Base-by-base conservation (phyloP, 2,888 invertebrate species). In the Temnothorax ravouxi region DNA sequence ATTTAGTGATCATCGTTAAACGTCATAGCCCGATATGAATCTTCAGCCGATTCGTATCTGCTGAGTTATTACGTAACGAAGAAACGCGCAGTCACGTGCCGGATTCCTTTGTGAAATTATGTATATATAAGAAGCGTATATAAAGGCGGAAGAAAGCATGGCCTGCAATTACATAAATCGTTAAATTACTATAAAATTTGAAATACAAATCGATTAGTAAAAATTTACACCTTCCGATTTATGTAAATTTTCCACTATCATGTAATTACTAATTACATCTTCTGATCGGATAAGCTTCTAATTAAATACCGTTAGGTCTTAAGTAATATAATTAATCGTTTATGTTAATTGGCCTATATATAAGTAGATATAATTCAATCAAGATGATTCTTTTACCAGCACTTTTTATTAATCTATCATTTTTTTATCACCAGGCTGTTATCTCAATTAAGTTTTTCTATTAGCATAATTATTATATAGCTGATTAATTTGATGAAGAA, bases 1-100 rank as follows among this genome's bases (percentile, higher is more conserved):
- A 67, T 56, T 69, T 67, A 54, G 29, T 25, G 77, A 34, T 77
- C 67, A 54, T 44, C 54, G 54, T 67, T 54, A 52, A 64, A 54
- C 38, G 15, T 29, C 15, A 29, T 54, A 25, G 15, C 5, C 13
- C n/a, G 77, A 77, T 77, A 67, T 41, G 25, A 77, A 67, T 66
- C 77, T 67, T 29, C 41, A 52, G 29, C 3, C 54, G 54, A 56
- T 67, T 29, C 18, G 44, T 67, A 56, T 77, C 66, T 34, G 54
- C 21, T 29, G 52, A 77, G 25, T 76, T 64, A 64, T 18, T 52
- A 52, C 13, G 15, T 76, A 76, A 38, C 38, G 15, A 21, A 54
- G 15, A 66, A 77, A 66, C n/a, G 25, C 41, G 13, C 11, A 29
- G 50, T 52, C 34, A 76, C 6, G 61, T n/a, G 64, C 6, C 25